Conservation (phyloP, 2,888 invertebrate genomes). For the Mesodorylaimus sp. region DNA sequence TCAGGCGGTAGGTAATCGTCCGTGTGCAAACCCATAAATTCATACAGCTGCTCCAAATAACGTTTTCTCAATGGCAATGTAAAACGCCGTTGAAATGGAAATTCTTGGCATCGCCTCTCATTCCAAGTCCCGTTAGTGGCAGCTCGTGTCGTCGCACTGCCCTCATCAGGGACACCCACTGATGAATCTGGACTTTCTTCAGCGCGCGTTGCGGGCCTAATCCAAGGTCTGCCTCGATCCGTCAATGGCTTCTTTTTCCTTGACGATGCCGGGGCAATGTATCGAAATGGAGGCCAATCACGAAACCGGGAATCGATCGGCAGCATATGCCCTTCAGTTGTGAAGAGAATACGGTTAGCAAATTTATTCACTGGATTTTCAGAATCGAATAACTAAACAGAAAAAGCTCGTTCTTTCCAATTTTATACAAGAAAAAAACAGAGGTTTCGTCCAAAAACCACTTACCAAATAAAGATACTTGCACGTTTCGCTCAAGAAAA, state of each 20-base stretch:
- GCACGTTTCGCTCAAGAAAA: constrained; percentile 46
- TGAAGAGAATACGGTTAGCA: constrained; percentile 40
- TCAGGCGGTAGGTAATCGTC: no score
- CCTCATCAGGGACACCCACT: background rate
- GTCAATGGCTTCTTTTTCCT: background rate
- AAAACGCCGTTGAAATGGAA: constrained; percentile 5
- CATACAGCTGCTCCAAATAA: constrained; percentile 14
- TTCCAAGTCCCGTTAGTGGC: background rate
- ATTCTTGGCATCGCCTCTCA: background rate
- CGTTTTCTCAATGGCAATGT: constrained; percentile 13
- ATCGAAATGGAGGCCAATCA: no score
- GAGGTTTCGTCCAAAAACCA: background rate
- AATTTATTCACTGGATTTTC: constrained; percentile 43
- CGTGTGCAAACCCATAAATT: constrained; percentile 15
- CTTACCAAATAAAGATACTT: constrained; percentile 46
- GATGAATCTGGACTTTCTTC: background rate
- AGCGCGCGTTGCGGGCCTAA: background rate
- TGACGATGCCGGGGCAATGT: no score
- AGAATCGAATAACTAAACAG: constrained; percentile 42
- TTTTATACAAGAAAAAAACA: background rate
- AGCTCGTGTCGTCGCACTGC: background rate
- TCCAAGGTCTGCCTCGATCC: background rate
- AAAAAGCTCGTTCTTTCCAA: constrained; percentile 9
- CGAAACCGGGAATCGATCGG: constrained; percentile 31
- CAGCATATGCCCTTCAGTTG: constrained; percentile 44